Base-by-base conservation (phyloP, 2,113 vertebrate species). In the Callocephalon fimbriatum region DNA sequence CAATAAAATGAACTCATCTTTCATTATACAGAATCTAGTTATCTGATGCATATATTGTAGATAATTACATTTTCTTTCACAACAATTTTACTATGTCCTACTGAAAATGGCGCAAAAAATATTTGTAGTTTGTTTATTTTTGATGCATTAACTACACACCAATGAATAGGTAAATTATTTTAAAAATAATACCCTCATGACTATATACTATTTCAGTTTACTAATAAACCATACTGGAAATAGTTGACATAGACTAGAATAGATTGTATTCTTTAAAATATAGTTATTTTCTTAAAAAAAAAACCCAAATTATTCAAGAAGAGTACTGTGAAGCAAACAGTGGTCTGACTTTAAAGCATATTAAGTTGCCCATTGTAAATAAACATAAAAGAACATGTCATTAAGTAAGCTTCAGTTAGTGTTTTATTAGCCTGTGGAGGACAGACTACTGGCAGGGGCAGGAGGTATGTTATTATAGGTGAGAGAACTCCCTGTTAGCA, bases 331-430 rank as follows among this genome's bases (percentile, higher is more conserved):
- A 76, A 76, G 21, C 50, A 76, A 77, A 51, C 11, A 48, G 5
- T 31, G 32, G 0, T 32, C 18, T 63, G n/a, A 58, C 63, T 92
- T 92, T 86, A 88, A 88, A 95, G 67, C 65, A 47, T 38, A 63
- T 17, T 54, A 93, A 89, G 89, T 32, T 84, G 61, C 56, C 63
- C 37, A 25, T 73, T 85, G 51, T 92, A 94, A 94, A 91, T 79
- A 62, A 70, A 72, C 67, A 65, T 54, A 75, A 90, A 86, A 93
- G 42, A 94, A 48, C 50, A 58, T 0, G 4, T 31, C 26, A 51
- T 91, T 45, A 81, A 72, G 31, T 63, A 91, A 72, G 25, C 29
- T 90, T 31, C 53, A 62, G 89, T 89, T 61, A 68, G 85, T 87
- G 51, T 67, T 97, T 68, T 90, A 88, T 86, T 72, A 53, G n/a